phyloP scores from a whole-genome alignment of 2,113 vertebrate species.

The Caranx melampygus region DNA sequence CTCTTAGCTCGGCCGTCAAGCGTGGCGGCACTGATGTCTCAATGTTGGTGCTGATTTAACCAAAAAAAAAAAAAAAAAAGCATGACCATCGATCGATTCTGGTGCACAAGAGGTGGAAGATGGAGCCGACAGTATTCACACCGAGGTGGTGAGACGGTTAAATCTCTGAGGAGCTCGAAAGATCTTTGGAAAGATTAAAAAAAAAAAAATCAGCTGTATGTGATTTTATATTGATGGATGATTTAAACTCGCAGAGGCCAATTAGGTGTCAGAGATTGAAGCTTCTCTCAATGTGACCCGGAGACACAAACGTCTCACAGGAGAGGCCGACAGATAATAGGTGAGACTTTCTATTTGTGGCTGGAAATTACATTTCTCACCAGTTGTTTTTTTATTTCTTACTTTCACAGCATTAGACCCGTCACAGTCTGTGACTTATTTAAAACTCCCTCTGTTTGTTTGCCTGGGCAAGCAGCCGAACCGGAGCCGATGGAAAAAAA shows the following conservation, averaged over 20 bases:
- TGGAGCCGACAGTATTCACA: neutral
- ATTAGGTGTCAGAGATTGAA: constrained; percentile 14
- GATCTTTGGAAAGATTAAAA: constrained; percentile 17
- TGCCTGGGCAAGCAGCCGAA: constrained; percentile 1
- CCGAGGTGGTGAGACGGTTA: neutral
- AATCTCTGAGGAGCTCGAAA: neutral
- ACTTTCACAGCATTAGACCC: constrained; percentile 56
- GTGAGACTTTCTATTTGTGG: constrained; percentile 52
- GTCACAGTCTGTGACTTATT: constrained; percentile 48
- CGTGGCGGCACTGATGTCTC: constrained; percentile 58
- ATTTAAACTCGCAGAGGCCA: constrained; percentile 27
- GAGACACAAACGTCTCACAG: constrained; percentile 36
- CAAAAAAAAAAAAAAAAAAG: constrained; percentile 17
- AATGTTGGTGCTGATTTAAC: constrained; percentile 30
- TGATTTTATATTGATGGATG: neutral
- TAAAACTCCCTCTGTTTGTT: constrained; percentile 34
- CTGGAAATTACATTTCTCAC: constrained; percentile 64
- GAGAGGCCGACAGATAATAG: constrained; percentile 32
- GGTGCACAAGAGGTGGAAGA: constrained; percentile 8
- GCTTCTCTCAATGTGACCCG: constrained; percentile 32
- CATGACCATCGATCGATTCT: constrained; percentile 33
- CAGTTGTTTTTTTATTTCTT: constrained; percentile 34
- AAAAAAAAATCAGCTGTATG: neutral
- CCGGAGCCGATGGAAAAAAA: neutral
- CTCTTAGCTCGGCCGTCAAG: constrained; percentile 57